Percentiles rank a stretch among this genome's conserved stretches.
Evolutionary conservation across 1,140 invertebrate species (phyloP).

Genomic region (Zaprionus ghesquierei): DNA sequence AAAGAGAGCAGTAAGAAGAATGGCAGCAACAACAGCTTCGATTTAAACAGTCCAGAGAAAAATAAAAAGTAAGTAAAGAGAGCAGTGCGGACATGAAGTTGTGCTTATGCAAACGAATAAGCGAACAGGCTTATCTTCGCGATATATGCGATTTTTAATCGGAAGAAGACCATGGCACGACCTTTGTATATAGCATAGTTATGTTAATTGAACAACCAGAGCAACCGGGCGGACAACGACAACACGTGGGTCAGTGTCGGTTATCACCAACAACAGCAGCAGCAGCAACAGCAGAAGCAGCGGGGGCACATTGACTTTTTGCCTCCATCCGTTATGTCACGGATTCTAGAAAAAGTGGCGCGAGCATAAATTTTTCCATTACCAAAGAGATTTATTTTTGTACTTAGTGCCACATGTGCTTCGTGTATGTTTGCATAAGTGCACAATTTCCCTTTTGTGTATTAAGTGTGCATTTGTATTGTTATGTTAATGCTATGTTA

Average conservation of each 20-base stretch:
- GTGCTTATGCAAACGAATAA: conserved; percentile 25
- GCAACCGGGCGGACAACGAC: conserved; percentile 15
- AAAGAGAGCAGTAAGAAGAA: conserved; percentile 71
- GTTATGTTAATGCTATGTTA: conserved; percentile 20
- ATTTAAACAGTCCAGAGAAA: conserved; percentile 77
- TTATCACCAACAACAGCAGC: conserved; percentile 47
- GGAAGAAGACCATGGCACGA: conserved; percentile 33
- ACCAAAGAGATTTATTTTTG: conserved; percentile 55
- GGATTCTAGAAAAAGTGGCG: conserved; percentile 18
- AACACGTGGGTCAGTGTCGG: conserved; percentile 68
- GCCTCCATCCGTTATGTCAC: conserved; percentile 48
- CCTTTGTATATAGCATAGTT: conserved; percentile 49
- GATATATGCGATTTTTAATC: conserved; percentile 50
- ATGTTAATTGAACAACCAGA: conserved; percentile 59
- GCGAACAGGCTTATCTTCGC: background rate
- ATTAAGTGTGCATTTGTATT: background rate
- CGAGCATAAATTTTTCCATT: conserved; percentile 24
- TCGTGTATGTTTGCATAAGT: conserved; percentile 48
- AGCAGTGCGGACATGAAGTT: conserved; percentile 22
- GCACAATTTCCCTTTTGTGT: background rate
- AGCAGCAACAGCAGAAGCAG: background rate
- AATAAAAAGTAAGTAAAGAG: conserved; percentile 70
- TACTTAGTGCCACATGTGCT: conserved; percentile 39
- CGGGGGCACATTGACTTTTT: conserved; percentile 43
- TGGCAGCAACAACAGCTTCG: conserved; percentile 49